phyloP scores from a whole-genome alignment of 2,888 invertebrate species.

The Trachelus tabidus region DNA sequence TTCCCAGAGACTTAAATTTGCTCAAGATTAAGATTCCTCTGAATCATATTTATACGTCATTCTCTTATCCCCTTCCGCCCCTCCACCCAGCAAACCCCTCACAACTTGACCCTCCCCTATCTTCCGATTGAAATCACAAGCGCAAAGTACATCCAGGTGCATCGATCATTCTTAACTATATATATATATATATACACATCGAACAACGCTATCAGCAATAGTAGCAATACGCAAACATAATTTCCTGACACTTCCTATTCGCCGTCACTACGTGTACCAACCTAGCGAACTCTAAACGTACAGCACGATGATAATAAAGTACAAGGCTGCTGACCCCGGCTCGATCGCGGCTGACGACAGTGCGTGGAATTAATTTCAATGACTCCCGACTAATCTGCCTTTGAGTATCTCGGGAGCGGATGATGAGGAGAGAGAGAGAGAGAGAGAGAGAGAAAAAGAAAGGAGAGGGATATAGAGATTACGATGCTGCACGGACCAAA shows the following conservation, averaged over 20 bases:
- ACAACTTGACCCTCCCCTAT: too few relatives aligned
- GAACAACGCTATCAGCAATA: neutral
- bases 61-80: neutral
- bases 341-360: constrained; percentile 23
- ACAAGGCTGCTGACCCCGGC: constrained; percentile 45
- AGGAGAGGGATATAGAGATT: too few relatives aligned
- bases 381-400: neutral
- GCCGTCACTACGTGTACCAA: neutral
- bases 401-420: neutral
- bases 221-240: neutral
- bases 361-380: constrained; percentile 22
- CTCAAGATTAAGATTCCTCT: neutral
- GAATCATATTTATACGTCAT: neutral
- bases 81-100: too few relatives aligned
- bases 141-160: too few relatives aligned
- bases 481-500: too few relatives aligned
- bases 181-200: neutral
- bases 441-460: too few relatives aligned
- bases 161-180: too few relatives aligned
- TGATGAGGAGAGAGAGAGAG: too few relatives aligned
- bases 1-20: neutral
- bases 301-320: constrained; percentile 37
- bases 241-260: neutral
- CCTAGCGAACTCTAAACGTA: neutral
- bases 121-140: too few relatives aligned